phyloP scores from a whole-genome alignment of 2,888 invertebrate genomes.

The Pegoplata infirma region DNA sequence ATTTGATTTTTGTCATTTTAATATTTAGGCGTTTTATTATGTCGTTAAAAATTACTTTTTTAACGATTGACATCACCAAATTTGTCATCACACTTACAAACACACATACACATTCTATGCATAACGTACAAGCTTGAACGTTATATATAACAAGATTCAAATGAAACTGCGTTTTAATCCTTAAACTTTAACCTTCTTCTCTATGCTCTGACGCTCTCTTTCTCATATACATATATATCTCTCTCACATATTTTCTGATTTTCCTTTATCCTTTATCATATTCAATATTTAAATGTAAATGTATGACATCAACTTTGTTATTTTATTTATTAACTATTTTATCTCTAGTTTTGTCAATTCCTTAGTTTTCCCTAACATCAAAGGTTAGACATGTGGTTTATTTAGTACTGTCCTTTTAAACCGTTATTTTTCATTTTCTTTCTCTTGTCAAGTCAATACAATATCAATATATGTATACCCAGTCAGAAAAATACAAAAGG shows the following conservation, averaged over 20 bases:
- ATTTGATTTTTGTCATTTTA: no score
- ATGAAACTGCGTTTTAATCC: slow-evolving; percentile 58
- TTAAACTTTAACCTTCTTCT: slow-evolving; percentile 38
- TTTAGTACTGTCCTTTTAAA: slow-evolving; percentile 34
- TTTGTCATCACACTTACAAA: neutral
- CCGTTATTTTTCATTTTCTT: slow-evolving; percentile 26
- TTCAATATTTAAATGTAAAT: neutral
- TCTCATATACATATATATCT: neutral
- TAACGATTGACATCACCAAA: no score
- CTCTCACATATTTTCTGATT: neutral
- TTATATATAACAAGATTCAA: slow-evolving; percentile 10
- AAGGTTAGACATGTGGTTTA: slow-evolving; percentile 37
- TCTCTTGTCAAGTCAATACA: slow-evolving; percentile 7
- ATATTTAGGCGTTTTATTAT: no score
- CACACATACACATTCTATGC: neutral
- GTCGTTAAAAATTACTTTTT: no score
- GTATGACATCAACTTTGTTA: slow-evolving; percentile 24
- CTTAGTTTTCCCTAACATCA: slow-evolving; percentile 3
- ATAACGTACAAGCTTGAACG: neutral
- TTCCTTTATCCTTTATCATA: neutral
- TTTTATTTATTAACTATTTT: slow-evolving; percentile 2
- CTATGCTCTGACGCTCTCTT: neutral
- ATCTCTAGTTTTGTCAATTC: slow-evolving; percentile 9
- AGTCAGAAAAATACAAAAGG: no score
- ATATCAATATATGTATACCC: slow-evolving; percentile 50